Evolutionary conservation across 2,113 vertebrate species (phyloP).

Genomic region (Silurus meridionalis): DNA sequence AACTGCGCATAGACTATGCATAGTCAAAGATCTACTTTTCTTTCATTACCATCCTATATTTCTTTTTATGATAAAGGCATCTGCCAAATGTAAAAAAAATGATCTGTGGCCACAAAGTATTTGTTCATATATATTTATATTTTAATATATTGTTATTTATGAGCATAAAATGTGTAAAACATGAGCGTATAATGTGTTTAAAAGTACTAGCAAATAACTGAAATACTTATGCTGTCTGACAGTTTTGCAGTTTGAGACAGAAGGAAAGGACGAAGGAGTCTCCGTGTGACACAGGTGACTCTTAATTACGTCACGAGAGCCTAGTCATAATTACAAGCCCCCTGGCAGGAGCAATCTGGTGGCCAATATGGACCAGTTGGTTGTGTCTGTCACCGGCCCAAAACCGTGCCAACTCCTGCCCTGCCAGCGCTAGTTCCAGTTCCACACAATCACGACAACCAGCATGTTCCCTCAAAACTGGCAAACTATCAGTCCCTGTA

Average conservation of each 20-base stretch:
- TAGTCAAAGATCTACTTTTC: not conserved
- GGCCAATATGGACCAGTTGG: conserved; percentile 43
- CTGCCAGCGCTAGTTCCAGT: conserved; percentile 30
- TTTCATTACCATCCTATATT: not conserved
- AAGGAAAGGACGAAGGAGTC: conserved; percentile 40
- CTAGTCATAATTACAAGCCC: conserved; percentile 39
- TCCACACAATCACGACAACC: conserved; percentile 33
- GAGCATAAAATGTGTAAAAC: not conserved
- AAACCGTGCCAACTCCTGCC: conserved; percentile 26
- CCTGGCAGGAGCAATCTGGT: conserved; percentile 39
- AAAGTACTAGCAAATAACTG: not conserved
- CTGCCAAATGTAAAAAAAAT: too few relatives aligned
- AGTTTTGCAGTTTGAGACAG: conserved; percentile 14
- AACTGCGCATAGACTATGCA: not conserved
- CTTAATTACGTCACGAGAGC: conserved; percentile 44
- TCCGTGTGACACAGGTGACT: conserved; percentile 40
- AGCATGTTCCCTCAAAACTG: conserved; percentile 19
- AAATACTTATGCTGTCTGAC: not conserved
- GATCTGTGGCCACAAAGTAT: too few relatives aligned
- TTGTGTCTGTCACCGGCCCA: conserved; percentile 42
- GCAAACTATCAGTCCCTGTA: conserved; percentile 28
- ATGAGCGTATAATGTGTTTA: not conserved
- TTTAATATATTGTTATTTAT: too few relatives aligned
- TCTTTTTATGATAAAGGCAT: not conserved
- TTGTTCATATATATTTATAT: too few relatives aligned